phyloP scores from a whole-genome alignment of 2,113 vertebrate species.

The Odocoileus hemionus region DNA sequence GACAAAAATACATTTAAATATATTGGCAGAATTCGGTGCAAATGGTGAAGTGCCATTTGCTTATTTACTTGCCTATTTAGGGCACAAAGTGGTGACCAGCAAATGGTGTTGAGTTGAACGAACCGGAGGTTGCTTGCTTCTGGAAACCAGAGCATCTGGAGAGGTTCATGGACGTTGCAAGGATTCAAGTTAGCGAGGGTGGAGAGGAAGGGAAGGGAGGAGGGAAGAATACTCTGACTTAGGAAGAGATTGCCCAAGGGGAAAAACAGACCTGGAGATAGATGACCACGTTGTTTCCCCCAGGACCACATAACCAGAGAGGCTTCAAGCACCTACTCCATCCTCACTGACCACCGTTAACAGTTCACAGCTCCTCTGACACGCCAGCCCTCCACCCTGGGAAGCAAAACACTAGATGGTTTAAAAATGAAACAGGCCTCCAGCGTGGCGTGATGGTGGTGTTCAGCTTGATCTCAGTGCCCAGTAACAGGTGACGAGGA shows the following conservation, averaged over 20 bases:
- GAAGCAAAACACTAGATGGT: not conserved
- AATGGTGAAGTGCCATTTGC: not conserved
- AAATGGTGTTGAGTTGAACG: not conserved
- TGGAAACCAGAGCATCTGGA: not conserved
- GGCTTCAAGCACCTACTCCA: not conserved
- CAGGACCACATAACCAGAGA: not conserved
- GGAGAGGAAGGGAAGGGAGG: not conserved
- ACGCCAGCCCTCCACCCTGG: not conserved
- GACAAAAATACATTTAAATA: not conserved
- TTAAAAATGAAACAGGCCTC: not conserved
- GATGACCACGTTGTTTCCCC: fast-evolving
- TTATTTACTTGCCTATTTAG: not conserved
- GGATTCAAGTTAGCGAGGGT: too few relatives aligned
- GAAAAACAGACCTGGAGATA: not conserved
- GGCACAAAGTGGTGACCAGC: not conserved
- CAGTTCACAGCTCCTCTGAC: not conserved
- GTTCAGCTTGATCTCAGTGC: fast-evolving
- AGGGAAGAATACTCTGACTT: not conserved
- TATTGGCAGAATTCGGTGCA: not conserved
- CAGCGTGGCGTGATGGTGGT: fast-evolving
- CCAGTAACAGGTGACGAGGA: fast-evolving
- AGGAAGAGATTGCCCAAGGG: not conserved
- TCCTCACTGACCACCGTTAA: fast-evolving
- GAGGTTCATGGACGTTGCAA: not conserved
- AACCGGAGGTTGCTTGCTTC: not conserved